Base-by-base conservation (phyloP, 2,797 vertebrate species). In the Gymnopithys bicolor region DNA sequence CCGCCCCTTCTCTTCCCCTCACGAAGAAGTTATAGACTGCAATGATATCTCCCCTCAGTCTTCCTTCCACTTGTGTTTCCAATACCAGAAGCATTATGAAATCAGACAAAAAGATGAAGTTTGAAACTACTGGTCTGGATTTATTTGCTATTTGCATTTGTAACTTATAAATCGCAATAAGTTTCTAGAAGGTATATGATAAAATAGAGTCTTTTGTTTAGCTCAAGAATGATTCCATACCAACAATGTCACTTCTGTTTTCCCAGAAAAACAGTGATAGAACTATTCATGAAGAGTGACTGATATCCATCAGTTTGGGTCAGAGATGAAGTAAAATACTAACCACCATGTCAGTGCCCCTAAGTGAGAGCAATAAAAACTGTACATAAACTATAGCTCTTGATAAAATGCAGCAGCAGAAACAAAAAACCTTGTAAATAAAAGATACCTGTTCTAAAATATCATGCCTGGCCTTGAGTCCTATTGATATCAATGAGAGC, bases 271-370 rank as follows among this genome's bases (percentile, higher is more conserved):
- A 19, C 19, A 16, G 9, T 60, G 2, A 11, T 60, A 33, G 23
- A 74, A 41, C 2, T 5, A 39, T 4, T 74, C 30, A 37, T 71
- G 28, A 66, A 52, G 19, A 81, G 18, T 58, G 55, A 53, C 25
- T 43, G 16, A n/a, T 39, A 4, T 68, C n/a, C 11, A 11, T 27
- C 1, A 1, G 0, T 53, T 64, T 62, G 19, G 10, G 9, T 78
- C 43, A 81, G n/a, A 75, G 33, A 33, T 37, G 32, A 81, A 67
- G 64, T 24, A 63, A 80, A 79, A 91, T 24, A 45, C 18, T 68
- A 75, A 58, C 6, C 21, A 48, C 7, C 4, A 11, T 41, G 30
- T 41, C 46, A 76, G 24, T 1, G 2, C 9, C 25, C 9, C 71
- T 58, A 52, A 78, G 9, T 41, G 32, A 49, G 28, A 87, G 60